Percentiles rank a stretch among this genome's conserved stretches.
phyloP scores from a whole-genome alignment of 30 jellyfish, hydroid and myxozoan genomes.

The Chrysaora quinquecirrha region DNA sequence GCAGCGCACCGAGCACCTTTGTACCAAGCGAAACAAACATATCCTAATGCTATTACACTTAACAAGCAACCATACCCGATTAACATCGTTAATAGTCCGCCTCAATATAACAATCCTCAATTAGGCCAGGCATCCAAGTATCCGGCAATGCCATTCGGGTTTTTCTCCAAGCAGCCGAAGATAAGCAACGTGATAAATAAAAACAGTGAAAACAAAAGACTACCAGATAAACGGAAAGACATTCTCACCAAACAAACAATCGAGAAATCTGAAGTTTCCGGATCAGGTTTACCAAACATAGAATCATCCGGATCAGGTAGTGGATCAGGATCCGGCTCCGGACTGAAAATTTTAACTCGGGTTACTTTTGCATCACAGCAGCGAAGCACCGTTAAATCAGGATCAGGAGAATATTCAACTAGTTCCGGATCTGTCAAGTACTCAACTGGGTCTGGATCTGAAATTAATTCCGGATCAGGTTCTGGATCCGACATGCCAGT shows the following conservation, averaged over 20 bases:
- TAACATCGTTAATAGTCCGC: neutral
- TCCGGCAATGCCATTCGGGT: slow-evolving; percentile 63
- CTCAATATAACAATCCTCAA: slow-evolving; percentile 12
- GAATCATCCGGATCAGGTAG: slow-evolving; percentile 9
- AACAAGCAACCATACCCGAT: neutral
- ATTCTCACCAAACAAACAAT: neutral
- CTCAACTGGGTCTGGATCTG: neutral
- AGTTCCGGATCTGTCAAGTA: neutral
- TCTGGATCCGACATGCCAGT: neutral
- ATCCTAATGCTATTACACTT: neutral
- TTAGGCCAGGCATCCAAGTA: slow-evolving; percentile 19
- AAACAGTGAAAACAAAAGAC: neutral
- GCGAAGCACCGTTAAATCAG: slow-evolving; percentile 3
- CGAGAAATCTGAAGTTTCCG: neutral
- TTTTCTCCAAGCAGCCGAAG: slow-evolving; percentile 32
- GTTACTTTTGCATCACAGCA: neutral
- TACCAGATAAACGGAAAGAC: neutral
- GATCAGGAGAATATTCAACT: slow-evolving; percentile 46
- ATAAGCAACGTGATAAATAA: neutral
- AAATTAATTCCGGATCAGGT: neutral
- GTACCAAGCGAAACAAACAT: neutral
- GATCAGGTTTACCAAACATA: slow-evolving; percentile 7
- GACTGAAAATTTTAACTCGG: neutral
- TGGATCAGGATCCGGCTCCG: neutral
- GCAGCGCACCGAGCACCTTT: neutral